Evolutionary conservation across 2,797 vertebrate species (phyloP).

Genomic region (Potorous gilbertii): DNA sequence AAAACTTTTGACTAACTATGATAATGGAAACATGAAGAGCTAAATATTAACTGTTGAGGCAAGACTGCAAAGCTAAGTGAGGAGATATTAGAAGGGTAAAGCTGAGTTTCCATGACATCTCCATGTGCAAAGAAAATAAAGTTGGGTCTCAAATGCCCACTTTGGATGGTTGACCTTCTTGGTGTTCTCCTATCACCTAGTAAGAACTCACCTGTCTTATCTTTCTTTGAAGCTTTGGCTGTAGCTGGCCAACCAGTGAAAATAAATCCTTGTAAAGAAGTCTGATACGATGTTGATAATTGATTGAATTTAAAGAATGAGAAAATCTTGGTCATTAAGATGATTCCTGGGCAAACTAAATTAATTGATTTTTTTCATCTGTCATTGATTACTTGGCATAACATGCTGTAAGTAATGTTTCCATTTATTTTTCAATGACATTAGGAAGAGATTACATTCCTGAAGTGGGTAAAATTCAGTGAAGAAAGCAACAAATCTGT

Average conservation of each 20-base stretch:
- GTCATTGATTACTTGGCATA: not conserved
- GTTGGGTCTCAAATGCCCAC: not conserved
- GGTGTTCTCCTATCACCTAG: not conserved
- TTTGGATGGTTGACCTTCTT: not conserved
- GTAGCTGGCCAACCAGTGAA: not conserved
- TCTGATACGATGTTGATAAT: not conserved
- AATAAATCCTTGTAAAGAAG: not conserved
- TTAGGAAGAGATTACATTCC: not conserved
- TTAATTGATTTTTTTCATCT: not conserved
- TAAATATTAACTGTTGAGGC: not conserved
- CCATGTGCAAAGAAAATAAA: not conserved
- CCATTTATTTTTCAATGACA: not conserved
- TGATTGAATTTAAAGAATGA: not conserved
- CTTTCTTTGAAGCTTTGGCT: not conserved
- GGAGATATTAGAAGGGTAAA: not conserved
- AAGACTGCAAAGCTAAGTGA: not conserved
- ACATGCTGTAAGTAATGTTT: not conserved
- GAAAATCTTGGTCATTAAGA: not conserved
- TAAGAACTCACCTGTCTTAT: not conserved
- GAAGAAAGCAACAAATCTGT: not conserved
- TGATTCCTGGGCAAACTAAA: not conserved
- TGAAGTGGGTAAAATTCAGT: not conserved
- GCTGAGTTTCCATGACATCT: rapidly evolving
- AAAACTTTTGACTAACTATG: not conserved
- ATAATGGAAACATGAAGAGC: not conserved